A percentile compares a stretch with the other conserved stretches of the same genome.
These are phyloP conservation scores for Myotis findleyi DNA, from an alignment of 2,797 vertebrate species.

Conservation along the genomic window DNA sequence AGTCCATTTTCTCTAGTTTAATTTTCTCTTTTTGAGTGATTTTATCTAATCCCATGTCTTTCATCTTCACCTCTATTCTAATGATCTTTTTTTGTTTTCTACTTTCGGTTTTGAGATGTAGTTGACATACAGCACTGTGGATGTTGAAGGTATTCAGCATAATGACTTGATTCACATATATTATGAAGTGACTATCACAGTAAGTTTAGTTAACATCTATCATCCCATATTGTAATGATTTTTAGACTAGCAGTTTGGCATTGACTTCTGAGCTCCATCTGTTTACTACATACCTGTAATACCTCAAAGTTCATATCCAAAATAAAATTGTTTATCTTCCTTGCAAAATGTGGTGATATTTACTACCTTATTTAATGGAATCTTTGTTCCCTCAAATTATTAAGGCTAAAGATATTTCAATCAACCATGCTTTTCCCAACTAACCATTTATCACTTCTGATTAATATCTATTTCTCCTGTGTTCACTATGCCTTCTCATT, in stretches of 20 bases:
- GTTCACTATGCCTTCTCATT: background rate
- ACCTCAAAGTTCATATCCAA: background rate
- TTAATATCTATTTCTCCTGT: background rate
- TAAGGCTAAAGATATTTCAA: background rate
- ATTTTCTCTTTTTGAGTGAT: background rate
- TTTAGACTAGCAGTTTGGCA: background rate
- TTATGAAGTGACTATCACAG: background rate
- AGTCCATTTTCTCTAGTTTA: background rate
- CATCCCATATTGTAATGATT: background rate
- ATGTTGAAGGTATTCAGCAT: background rate
- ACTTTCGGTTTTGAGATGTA: background rate
- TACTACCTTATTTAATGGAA: background rate
- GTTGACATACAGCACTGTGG: background rate
- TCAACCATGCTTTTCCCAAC: background rate
- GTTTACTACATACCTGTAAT: background rate
- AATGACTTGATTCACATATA: background rate
- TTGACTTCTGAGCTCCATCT: background rate
- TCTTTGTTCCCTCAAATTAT: background rate
- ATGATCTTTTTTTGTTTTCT: background rate
- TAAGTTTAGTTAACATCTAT: background rate
- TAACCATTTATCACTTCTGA: background rate
- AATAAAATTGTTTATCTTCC: background rate
- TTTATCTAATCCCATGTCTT: background rate
- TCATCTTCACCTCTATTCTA: background rate
- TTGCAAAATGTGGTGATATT: background rate